These are phyloP conservation scores for Carettochelys insculpta DNA, from an alignment of 2,113 vertebrate genomes.

Conservation along the genomic window DNA sequence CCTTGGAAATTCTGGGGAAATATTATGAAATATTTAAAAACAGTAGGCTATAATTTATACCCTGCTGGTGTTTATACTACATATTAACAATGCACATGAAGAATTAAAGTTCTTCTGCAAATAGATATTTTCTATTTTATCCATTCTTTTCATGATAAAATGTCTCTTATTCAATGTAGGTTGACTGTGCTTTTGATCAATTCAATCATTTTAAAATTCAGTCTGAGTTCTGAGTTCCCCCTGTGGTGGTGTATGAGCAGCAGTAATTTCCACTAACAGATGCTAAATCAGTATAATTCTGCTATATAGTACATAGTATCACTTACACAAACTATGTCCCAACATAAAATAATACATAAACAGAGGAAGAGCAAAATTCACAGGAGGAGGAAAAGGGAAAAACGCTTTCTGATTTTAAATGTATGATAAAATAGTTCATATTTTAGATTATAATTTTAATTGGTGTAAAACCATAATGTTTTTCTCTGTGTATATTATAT, in stretches of 20 bases:
- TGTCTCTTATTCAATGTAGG: conserved; percentile 21
- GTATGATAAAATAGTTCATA: conserved; percentile 26
- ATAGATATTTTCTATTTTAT: neutral
- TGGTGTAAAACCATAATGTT: neutral
- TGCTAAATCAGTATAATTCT: conserved; percentile 45
- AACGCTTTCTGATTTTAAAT: conserved; percentile 41
- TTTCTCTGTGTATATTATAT: neutral
- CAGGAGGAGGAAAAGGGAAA: conserved; percentile 33
- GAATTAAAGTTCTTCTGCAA: neutral
- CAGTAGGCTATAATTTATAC: neutral
- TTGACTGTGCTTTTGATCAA: conserved; percentile 48
- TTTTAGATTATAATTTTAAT: conserved; percentile 32
- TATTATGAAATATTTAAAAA: neutral
- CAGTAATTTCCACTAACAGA: conserved; percentile 54
- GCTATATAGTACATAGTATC: conserved; percentile 41
- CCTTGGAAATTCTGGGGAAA: neutral
- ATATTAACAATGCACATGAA: neutral
- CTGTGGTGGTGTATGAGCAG: conserved; percentile 41
- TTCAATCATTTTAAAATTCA: neutral
- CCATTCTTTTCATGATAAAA: neutral
- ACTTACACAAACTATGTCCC: conserved; percentile 41
- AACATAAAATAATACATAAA: neutral
- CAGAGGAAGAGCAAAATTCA: neutral
- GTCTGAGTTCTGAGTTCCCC: conserved; percentile 63
- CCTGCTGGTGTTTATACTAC: neutral